A percentile compares a stretch with the other conserved stretches of the same genome.
These are phyloP conservation scores for Pectinophora gossypiella DNA, from an alignment of 1,140 invertebrate species.

Conservation along the genomic window DNA sequence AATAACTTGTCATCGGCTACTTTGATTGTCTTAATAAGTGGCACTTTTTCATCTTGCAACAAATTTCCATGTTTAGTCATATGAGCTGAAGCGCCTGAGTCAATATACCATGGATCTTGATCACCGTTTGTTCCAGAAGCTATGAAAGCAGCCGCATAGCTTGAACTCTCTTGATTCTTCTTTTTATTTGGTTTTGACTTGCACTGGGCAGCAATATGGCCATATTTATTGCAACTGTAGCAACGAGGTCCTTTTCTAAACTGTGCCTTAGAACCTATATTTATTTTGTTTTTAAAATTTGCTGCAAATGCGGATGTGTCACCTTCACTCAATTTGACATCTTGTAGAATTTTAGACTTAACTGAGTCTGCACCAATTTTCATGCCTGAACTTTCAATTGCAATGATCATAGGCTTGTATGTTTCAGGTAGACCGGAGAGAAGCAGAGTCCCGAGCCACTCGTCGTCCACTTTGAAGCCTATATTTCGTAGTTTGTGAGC, in stretches of 20 bases:
- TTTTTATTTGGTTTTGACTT: background rate
- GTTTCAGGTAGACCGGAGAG: slow-evolving; percentile 16
- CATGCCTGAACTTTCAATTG: slow-evolving; percentile 15
- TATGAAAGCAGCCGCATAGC: no score
- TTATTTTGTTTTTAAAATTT: background rate
- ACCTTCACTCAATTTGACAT: slow-evolving; percentile 7
- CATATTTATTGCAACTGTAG: slow-evolving; percentile 1
- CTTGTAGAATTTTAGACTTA: slow-evolving; percentile 37
- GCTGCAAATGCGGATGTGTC: background rate
- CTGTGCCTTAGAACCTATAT: no score
- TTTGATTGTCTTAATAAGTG: background rate
- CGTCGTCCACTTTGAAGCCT: slow-evolving; percentile 30
- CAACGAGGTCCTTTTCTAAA: background rate
- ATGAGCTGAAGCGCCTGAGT: background rate
- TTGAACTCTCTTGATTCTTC: no score
- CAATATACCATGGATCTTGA: background rate
- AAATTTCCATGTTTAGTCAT: background rate
- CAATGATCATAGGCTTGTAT: slow-evolving; percentile 49
- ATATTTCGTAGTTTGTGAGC: slow-evolving; percentile 33
- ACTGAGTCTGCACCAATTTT: slow-evolving; percentile 34
- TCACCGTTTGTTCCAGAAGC: background rate
- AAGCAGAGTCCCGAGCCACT: slow-evolving; percentile 7
- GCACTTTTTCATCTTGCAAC: background rate
- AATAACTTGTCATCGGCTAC: slow-evolving; percentile 24
- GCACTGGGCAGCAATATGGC: background rate